Conservation (phyloP, 2,888 invertebrate species). For the Dicroscelio sp. region DNA sequence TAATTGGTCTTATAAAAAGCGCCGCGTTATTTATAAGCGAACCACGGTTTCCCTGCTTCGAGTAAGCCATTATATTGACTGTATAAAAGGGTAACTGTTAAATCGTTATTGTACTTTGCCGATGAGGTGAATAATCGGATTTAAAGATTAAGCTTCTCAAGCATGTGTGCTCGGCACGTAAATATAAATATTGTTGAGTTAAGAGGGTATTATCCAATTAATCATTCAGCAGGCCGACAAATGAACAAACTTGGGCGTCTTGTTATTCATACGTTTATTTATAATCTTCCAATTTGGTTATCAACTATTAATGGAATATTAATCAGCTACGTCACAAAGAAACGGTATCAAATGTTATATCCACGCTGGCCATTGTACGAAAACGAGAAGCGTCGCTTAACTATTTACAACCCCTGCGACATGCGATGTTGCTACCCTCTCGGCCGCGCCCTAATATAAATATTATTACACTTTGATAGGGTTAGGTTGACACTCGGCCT, state of each 20-base stretch:
- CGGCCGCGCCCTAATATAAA: slow-evolving; percentile 91
- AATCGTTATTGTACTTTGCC: slow-evolving; percentile 84
- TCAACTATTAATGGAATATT: too few species aligned
- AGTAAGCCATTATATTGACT: slow-evolving; percentile 32
- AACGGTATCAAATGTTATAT: slow-evolving; percentile 66
- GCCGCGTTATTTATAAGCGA: not conserved
- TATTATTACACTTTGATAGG: slow-evolving; percentile 92
- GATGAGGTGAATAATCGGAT: slow-evolving; percentile 91
- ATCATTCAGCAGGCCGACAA: too few species aligned
- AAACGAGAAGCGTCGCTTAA: slow-evolving; percentile 83
- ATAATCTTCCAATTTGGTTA: too few species aligned
- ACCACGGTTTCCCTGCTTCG: not conserved
- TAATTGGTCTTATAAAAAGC: too few species aligned
- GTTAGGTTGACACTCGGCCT: slow-evolving; percentile 91
- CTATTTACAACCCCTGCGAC: slow-evolving; percentile 85
- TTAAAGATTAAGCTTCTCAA: slow-evolving; percentile 90
- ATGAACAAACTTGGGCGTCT: too few species aligned
- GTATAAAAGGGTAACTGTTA: slow-evolving; percentile 71
- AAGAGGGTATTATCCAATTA: too few species aligned
- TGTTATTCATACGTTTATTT: too few species aligned
- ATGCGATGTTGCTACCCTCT: slow-evolving; percentile 87
- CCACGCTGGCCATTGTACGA: slow-evolving; percentile 74
- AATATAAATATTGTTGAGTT: not conserved
- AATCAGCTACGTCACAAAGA: too few species aligned
- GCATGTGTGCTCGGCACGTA: slow-evolving; percentile 34